phyloP scores from a whole-genome alignment of 2,113 vertebrate genomes.

The Syngnathus floridae region DNA sequence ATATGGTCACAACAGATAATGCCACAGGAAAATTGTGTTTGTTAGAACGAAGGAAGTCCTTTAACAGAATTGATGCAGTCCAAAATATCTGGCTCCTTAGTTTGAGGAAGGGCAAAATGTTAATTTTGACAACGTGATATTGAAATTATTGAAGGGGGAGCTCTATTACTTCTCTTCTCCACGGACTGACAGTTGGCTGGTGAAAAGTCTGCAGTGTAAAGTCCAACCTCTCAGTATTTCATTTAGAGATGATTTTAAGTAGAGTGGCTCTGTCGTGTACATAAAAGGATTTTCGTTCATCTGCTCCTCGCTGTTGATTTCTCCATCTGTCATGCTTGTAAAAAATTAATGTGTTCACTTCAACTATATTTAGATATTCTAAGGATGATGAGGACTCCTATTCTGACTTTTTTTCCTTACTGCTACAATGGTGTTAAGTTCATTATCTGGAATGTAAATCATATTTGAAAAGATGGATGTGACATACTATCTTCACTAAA shows the following conservation, averaged over 20 bases:
- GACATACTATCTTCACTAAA: neutral
- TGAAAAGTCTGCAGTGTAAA: slow-evolving; percentile 5
- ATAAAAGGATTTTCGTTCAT: slow-evolving; percentile 35
- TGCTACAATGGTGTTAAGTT: neutral
- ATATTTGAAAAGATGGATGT: neutral
- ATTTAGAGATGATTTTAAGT: slow-evolving; percentile 31
- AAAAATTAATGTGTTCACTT: slow-evolving; percentile 24
- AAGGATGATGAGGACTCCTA: neutral
- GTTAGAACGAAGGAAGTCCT: slow-evolving; percentile 24
- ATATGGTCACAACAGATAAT: slow-evolving; percentile 61
- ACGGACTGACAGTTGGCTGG: slow-evolving; percentile 15
- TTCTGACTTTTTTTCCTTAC: neutral
- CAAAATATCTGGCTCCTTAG: slow-evolving; percentile 1
- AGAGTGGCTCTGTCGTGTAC: slow-evolving; percentile 27
- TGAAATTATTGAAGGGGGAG: neutral
- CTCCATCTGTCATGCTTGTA: slow-evolving; percentile 44
- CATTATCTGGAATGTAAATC: slow-evolving; percentile 3
- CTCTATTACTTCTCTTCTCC: neutral
- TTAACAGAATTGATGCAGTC: slow-evolving; percentile 1
- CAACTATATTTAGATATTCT: neutral
- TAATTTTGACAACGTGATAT: neutral
- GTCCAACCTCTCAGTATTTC: slow-evolving; percentile 12
- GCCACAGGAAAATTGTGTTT: slow-evolving; percentile 47
- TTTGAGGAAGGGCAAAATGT: neutral
- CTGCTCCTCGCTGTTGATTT: slow-evolving; percentile 27